phyloP scores from a whole-genome alignment of 2,888 invertebrate species.

The Xanthorhoe spadicearia region DNA sequence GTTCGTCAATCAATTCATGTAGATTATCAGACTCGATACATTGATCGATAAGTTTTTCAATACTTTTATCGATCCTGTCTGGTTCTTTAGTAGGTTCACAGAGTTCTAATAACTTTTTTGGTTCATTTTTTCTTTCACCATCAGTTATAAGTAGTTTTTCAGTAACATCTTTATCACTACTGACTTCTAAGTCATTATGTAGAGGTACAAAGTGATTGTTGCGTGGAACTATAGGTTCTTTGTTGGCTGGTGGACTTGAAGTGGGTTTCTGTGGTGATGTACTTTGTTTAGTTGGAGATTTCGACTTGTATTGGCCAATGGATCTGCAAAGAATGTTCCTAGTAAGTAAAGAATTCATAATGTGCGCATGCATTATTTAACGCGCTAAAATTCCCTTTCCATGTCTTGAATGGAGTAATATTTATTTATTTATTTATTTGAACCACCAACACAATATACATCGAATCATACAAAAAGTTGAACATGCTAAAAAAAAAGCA shows the following conservation, averaged over 20 bases:
- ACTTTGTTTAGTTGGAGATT: background rate
- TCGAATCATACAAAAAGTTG: too few species aligned
- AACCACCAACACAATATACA: too few species aligned
- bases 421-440: too few species aligned
- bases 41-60: background rate
- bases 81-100: background rate
- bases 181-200: slow-evolving; percentile 30
- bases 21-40: background rate
- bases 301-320: background rate
- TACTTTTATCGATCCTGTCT: background rate
- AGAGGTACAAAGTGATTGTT: background rate
- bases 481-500: too few species aligned
- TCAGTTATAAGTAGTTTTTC: slow-evolving; percentile 55
- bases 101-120: background rate
- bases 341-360: background rate
- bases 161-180: slow-evolving; percentile 51
- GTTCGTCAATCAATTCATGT: background rate
- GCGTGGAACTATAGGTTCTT: background rate
- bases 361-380: too few species aligned
- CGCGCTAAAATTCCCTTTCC: too few species aligned
- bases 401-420: too few species aligned
- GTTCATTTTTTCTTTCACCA: slow-evolving; percentile 22
- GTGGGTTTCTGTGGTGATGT: background rate
- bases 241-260: background rate
- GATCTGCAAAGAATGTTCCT: slow-evolving; percentile 10